These are phyloP conservation scores for Cantharis rustica DNA, from an alignment of 2,888 invertebrate genomes.

Conservation along the genomic window DNA sequence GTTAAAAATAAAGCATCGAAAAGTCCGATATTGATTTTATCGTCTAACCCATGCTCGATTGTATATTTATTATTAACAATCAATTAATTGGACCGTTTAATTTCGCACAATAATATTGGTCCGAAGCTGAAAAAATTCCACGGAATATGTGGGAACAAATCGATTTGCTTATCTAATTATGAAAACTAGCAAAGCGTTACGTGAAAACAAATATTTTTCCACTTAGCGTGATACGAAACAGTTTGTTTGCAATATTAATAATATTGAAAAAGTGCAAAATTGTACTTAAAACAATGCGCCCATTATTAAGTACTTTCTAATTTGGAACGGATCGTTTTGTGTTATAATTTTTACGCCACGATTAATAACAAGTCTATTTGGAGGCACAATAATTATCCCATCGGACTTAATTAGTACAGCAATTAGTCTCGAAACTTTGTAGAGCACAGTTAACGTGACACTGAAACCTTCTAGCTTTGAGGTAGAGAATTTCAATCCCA, in stretches of 20 bases:
- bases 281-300: neutral
- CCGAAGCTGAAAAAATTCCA: neutral
- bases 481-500: neutral
- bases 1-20: neutral
- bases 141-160: neutral
- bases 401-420: neutral
- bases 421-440: neutral
- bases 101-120: neutral
- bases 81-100: neutral
- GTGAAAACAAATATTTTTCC: conserved; percentile 1
- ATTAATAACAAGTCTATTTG: neutral
- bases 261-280: neutral
- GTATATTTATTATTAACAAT: neutral
- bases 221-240: neutral
- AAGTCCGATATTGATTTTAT: neutral
- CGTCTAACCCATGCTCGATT: neutral
- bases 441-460: neutral
- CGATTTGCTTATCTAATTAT: neutral
- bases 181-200: neutral
- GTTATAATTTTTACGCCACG: neutral
- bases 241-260: neutral
- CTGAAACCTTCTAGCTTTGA: neutral
- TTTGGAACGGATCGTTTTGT: neutral
- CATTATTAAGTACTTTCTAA: conserved; percentile 1
- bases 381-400: neutral